Conservation (phyloP, 37 sponge, comb jelly and placozoan species). For the Dysidea cf. avara region DNA sequence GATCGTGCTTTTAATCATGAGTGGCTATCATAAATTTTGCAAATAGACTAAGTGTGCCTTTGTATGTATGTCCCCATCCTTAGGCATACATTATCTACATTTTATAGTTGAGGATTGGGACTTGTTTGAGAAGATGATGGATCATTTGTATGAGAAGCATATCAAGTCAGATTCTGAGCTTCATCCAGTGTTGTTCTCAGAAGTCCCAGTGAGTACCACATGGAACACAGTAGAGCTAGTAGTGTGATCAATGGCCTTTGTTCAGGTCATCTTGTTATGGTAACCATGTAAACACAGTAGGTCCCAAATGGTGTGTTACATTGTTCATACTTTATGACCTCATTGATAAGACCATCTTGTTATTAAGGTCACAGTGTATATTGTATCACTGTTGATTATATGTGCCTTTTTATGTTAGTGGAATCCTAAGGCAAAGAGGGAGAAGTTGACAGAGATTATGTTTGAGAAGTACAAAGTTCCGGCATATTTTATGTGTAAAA, state of each 20-base stretch:
- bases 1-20: too few species aligned
- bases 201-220: constrained; percentile 72
- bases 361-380: too few species aligned
- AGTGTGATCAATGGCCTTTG: too few species aligned
- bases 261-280: too few species aligned
- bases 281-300: too few species aligned
- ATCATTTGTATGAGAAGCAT: constrained; percentile 76
- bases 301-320: too few species aligned
- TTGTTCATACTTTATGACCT: too few species aligned
- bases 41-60: not conserved
- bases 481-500: constrained; percentile 94
- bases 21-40: too few species aligned
- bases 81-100: too few species aligned
- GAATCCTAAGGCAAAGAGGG: constrained; percentile 86
- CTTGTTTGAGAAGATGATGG: constrained; percentile 79
- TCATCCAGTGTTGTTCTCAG: constrained; percentile 94
- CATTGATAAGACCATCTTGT: too few species aligned
- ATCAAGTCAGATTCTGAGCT: constrained; percentile 69
- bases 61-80: not conserved
- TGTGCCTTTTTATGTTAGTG: constrained; percentile 60
- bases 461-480: constrained; percentile 97
- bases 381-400: not conserved
- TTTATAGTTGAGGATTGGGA: constrained; percentile 92
- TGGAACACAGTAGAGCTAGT: not conserved
- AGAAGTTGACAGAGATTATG: constrained; percentile 96